These are phyloP conservation scores for Reticulitermes lucifugus DNA, from an alignment of 2,888 invertebrate species.

Conservation along the genomic window DNA sequence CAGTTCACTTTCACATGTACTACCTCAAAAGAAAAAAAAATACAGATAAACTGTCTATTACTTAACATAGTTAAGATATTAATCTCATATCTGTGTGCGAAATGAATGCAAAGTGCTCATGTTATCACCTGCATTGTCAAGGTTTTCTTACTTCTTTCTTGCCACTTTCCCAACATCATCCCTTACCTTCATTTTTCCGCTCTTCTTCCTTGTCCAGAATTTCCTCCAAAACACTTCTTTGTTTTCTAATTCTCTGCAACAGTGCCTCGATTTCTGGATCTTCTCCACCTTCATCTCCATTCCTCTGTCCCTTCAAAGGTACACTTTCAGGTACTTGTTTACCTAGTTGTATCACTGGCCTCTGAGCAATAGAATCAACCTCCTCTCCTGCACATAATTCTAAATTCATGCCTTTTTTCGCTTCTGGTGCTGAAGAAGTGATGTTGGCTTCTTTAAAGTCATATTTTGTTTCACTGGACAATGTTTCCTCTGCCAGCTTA, in stretches of 20 bases:
- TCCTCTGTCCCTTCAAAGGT: constrained; percentile 34
- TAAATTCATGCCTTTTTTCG: constrained; percentile 8
- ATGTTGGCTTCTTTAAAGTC: not conserved
- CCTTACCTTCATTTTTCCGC: constrained; percentile 51
- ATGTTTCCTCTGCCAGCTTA: constrained; percentile 58
- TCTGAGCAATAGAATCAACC: constrained; percentile 7
- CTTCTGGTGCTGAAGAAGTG: not conserved
- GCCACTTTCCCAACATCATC: not conserved
- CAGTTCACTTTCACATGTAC: no score
- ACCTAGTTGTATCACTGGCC: not conserved
- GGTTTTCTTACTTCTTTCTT: not conserved
- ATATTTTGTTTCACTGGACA: not conserved
- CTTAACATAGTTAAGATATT: no score
- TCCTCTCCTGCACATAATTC: constrained; percentile 14
- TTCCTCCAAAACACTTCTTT: constrained; percentile 78
- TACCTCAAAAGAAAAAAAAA: no score
- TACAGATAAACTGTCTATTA: no score
- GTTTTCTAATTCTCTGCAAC: constrained; percentile 73
- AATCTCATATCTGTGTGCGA: no score
- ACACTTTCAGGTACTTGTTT: not conserved
- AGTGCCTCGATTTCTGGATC: constrained; percentile 74
- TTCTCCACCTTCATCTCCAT: constrained; percentile 63
- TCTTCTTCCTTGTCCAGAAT: constrained; percentile 71
- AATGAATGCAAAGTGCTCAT: not conserved
- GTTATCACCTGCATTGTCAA: no score